Conservation (phyloP, 2,113 vertebrate species). For the Ascaphus truei region DNA sequence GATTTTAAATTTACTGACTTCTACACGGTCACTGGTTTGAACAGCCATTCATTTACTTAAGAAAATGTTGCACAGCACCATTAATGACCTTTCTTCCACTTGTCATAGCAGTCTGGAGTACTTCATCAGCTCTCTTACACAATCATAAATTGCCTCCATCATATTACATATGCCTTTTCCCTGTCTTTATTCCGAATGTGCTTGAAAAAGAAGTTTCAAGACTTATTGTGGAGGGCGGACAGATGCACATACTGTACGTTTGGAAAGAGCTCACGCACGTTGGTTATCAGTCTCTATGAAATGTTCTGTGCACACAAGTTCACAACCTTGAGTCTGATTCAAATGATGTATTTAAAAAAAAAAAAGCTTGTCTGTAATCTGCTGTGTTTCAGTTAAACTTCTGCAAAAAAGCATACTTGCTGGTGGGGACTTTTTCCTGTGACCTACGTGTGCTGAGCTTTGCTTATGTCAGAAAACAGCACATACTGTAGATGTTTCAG, state of each 20-base stretch:
- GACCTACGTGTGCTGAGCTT: background rate
- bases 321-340: no score
- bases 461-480: background rate
- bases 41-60: background rate
- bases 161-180: background rate
- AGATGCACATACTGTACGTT: background rate
- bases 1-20: background rate
- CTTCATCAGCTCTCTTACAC: background rate
- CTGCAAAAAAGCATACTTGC: no score
- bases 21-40: no score
- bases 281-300: background rate
- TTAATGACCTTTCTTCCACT: background rate
- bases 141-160: background rate
- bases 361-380: background rate
- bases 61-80: background rate
- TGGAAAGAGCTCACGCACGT: background rate
- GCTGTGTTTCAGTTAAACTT: conserved; percentile 8
- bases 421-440: background rate
- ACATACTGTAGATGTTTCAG: background rate
- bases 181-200: background rate
- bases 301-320: background rate
- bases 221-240: background rate
- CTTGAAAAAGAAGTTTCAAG: conserved; percentile 9
- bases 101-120: conserved; percentile 14
- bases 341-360: no score